phyloP scores from a whole-genome alignment of 2,113 vertebrate genomes.

The Ursus arctos region DNA sequence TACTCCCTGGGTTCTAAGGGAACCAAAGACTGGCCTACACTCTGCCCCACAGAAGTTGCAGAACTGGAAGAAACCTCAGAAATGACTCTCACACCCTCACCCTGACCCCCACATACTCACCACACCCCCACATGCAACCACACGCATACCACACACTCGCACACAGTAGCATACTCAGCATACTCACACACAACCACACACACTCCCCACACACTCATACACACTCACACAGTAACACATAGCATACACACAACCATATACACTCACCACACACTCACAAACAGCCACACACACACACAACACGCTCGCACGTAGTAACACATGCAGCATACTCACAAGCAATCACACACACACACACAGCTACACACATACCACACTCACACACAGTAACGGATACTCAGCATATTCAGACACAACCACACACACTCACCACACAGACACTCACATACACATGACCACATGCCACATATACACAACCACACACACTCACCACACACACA shows the following conservation, averaged over 20 bases:
- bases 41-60: not conserved
- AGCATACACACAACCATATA: too few species aligned
- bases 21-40: not conserved
- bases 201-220: not conserved
- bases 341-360: too few species aligned
- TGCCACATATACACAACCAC: not conserved
- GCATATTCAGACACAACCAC: too few species aligned
- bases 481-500: too few species aligned
- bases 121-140: accelerated
- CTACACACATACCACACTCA: not conserved
- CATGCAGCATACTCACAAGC: too few species aligned
- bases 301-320: too few species aligned
- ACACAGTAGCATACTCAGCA: not conserved
- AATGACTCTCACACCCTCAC: not conserved
- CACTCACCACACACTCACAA: too few species aligned
- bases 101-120: not conserved
- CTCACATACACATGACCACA: too few species aligned
- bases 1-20: not conserved
- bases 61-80: not conserved
- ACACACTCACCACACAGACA: too few species aligned
- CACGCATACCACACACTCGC: not conserved
- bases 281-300: too few species aligned
- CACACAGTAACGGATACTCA: too few species aligned
- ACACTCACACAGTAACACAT: too few species aligned
- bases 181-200: not conserved